Base-by-base conservation (phyloP, 2,797 vertebrate species). In the Nyctibius grandis region DNA sequence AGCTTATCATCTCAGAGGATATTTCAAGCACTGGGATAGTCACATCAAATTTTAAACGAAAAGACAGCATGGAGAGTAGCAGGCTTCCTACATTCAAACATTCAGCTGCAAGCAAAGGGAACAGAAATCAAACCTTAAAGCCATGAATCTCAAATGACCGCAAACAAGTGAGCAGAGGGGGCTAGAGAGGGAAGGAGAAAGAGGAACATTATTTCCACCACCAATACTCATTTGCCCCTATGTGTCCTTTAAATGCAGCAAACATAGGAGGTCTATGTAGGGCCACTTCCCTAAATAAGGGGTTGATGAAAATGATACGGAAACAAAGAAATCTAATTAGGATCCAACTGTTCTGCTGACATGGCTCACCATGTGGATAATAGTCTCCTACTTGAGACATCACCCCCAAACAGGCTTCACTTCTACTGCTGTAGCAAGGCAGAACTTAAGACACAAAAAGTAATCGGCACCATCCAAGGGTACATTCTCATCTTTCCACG, bases 351-450 rank as follows among this genome's bases (percentile, higher is more conserved):
- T 54, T 96, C 87, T 91, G 75, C 80, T 96, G 93, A 95, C 94
- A 96, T 77, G 77, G 69, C 96, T 96, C 95, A 72, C 95, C 82
- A 94, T 94, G 97, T 96, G 72, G 80, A 85, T 96, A 96, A 97
- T 45, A 93, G 76, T 45, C 73, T 96, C 59, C 67, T 89, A 69
- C 80, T 77, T 91, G 81, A 96, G 80, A 80, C 50, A 79, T 77
- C 88, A 77, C 77, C 83, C 74, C 85, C 42, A 91, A 91, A 95
- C 56, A 88, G 65, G 22, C 56, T 89, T 88, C 50, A 92, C 54
- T 88, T 79, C 73, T 88, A 78, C 67, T 86, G 72, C 87, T 63
- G 42, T 16, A 86, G 67, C 44, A 91, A 91, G 29, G 69, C 36
- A 91, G 69, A 96, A 93, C 67, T 94, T 80, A 45, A 42, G 48